Conservation (phyloP, 1,140 invertebrate species). For the Heliothis subflexa region DNA sequence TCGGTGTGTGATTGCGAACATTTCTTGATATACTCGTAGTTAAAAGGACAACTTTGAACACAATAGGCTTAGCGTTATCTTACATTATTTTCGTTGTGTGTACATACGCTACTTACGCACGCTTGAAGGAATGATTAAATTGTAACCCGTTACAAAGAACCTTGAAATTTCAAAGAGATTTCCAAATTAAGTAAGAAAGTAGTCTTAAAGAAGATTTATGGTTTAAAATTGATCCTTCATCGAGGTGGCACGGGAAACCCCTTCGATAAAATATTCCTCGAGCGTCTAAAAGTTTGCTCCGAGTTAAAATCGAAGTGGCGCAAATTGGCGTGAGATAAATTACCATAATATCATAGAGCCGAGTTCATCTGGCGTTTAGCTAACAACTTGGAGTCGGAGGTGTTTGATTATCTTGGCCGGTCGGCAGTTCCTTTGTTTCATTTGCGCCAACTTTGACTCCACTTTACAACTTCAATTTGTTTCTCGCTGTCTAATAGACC, state of each 20-base stretch:
- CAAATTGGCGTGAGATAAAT: conserved; percentile 73
- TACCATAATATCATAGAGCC: conserved; percentile 69
- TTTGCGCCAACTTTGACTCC: conserved; percentile 60
- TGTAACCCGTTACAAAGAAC: conserved; percentile 46
- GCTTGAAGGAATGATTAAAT: conserved; percentile 55
- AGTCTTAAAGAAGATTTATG: conserved; percentile 58
- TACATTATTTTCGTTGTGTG: conserved; percentile 68
- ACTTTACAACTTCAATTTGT: conserved; percentile 62
- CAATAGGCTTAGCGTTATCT: conserved; percentile 81
- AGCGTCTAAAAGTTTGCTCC: conserved; percentile 61
- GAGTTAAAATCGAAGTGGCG: conserved; percentile 64
- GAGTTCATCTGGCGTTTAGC: conserved; percentile 75
- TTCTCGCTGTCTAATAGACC: conserved; percentile 32
- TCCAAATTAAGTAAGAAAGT: conserved; percentile 50
- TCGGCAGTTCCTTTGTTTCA: conserved; percentile 65
- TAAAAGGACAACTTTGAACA: conserved; percentile 74
- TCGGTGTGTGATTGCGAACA: conserved; percentile 80
- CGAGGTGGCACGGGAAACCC: conserved; percentile 53
- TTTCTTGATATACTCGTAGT: conserved; percentile 62
- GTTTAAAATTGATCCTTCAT: conserved; percentile 58
- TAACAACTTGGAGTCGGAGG: conserved; percentile 56
- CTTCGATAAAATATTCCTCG: conserved; percentile 61
- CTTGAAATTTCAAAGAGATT: conserved; percentile 55
- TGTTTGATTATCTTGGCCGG: conserved; percentile 69
- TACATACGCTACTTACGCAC: conserved; percentile 68